Evolutionary conservation across 1,140 invertebrate genomes (phyloP).

Genomic region (Sinonovacula constricta): DNA sequence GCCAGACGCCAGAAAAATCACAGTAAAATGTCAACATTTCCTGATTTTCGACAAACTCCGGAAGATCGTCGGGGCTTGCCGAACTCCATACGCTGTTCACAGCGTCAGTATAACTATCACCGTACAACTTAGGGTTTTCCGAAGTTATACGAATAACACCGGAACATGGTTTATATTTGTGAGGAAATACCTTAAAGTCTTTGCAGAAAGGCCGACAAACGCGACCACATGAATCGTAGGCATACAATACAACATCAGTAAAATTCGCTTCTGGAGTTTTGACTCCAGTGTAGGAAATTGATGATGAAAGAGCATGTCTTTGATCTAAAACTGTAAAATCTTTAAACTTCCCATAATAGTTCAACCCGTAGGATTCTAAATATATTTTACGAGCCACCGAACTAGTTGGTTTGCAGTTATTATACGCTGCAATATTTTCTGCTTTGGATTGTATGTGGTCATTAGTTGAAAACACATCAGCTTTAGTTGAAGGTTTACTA

Average conservation of each 20-base stretch:
- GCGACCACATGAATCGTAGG: conserved; percentile 44
- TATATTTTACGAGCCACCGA: conserved; percentile 37
- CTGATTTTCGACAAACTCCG: conserved; percentile 9
- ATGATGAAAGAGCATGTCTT: conserved; percentile 44
- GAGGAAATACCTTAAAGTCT: background rate
- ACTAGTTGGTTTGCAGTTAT: conserved; percentile 36
- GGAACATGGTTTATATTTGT: conserved; percentile 28
- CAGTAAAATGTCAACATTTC: conserved; percentile 49
- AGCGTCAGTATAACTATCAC: conserved; percentile 43
- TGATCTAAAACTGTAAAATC: conserved; percentile 48
- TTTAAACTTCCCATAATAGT: conserved; percentile 51
- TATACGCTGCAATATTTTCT: conserved; percentile 17
- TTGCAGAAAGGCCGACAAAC: conserved; percentile 41
- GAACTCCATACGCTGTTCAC: conserved; percentile 40
- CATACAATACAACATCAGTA: conserved; percentile 45
- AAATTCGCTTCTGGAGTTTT: conserved; percentile 41
- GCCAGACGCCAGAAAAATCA: conserved; percentile 42
- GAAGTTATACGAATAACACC: conserved; percentile 42
- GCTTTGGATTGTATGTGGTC: conserved; percentile 20
- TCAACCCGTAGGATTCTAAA: conserved; percentile 48
- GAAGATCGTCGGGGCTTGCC: conserved; percentile 26
- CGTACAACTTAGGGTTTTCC: conserved; percentile 37
- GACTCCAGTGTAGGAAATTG: conserved; percentile 33
- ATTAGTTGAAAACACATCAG: conserved; percentile 47
- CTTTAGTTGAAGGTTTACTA: conserved; percentile 30